phyloP scores from a whole-genome alignment of 2,888 invertebrate genomes.

The Branchinecta sandiegonensis region DNA sequence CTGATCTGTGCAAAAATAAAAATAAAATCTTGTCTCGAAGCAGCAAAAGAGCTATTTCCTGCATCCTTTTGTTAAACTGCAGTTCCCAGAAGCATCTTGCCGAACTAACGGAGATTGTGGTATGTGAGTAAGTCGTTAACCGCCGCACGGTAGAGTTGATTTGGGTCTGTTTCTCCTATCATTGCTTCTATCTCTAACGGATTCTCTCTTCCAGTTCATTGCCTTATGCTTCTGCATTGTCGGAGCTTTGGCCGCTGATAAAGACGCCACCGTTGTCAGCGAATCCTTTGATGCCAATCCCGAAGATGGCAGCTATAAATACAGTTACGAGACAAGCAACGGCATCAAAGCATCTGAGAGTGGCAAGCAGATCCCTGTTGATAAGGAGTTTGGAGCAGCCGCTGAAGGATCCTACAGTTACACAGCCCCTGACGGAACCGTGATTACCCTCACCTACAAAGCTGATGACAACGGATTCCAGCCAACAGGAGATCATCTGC shows the following conservation, averaged over 20 bases:
- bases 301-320: neutral
- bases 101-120: too few relatives aligned
- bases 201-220: too few relatives aligned
- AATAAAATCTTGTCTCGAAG: too few relatives aligned
- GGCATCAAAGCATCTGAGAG: conserved; percentile 20
- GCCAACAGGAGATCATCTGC: conserved; percentile 31
- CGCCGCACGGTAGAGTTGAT: too few relatives aligned
- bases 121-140: too few relatives aligned
- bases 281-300: neutral
- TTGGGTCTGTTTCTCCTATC: too few relatives aligned
- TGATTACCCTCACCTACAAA: conserved; percentile 39
- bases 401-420: conserved; percentile 41
- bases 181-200: too few relatives aligned
- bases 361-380: conserved; percentile 22
- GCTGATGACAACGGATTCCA: conserved; percentile 46
- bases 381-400: conserved; percentile 26
- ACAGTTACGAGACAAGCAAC: conserved; percentile 21
- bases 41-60: too few relatives aligned
- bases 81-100: too few relatives aligned
- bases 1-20: too few relatives aligned
- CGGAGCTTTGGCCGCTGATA: neutral
- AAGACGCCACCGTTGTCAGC: neutral
- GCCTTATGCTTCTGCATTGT: too few relatives aligned
- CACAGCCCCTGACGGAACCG: conserved; percentile 39
- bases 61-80: too few relatives aligned